Percentiles rank a stretch among this genome's conserved stretches.
phyloP scores from a whole-genome alignment of 2,113 vertebrate species.

The Piprites chloris region DNA sequence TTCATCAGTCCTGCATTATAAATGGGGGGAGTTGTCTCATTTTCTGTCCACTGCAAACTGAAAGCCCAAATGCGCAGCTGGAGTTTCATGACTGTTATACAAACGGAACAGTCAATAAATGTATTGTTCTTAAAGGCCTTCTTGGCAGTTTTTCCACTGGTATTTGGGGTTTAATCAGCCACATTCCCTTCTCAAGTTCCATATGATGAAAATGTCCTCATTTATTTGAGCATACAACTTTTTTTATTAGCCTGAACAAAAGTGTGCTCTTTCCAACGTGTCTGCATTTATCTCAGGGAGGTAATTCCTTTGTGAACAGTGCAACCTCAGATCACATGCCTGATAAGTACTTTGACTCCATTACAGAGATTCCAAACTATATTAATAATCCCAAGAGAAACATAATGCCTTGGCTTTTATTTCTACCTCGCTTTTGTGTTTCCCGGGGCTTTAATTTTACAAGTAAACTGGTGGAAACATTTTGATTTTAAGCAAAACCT shows the following conservation, averaged over 20 bases:
- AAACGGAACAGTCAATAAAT: not conserved
- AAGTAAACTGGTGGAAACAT: not conserved
- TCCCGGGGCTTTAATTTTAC: not conserved
- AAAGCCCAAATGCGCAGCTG: not conserved
- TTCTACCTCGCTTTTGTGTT: not conserved
- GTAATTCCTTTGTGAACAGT: not conserved
- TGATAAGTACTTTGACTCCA: not conserved
- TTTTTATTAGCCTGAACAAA: conserved; percentile 26
- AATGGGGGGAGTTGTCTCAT: not conserved
- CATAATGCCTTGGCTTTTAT: not conserved
- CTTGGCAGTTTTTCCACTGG: not conserved
- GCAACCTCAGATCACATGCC: not conserved
- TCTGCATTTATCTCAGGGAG: not conserved
- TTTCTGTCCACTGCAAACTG: not conserved
- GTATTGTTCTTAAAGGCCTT: not conserved
- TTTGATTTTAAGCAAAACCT: not conserved
- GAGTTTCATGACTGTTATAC: not conserved
- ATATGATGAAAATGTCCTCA: not conserved
- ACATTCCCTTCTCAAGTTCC: not conserved
- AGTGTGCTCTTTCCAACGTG: not conserved
- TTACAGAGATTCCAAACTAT: not conserved
- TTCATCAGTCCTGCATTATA: not conserved
- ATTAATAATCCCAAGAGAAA: not conserved
- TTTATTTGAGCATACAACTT: not conserved
- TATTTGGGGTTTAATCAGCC: not conserved